These are phyloP conservation scores for Pithys albifrons DNA, from an alignment of 2,113 vertebrate genomes.

Conservation along the genomic window DNA sequence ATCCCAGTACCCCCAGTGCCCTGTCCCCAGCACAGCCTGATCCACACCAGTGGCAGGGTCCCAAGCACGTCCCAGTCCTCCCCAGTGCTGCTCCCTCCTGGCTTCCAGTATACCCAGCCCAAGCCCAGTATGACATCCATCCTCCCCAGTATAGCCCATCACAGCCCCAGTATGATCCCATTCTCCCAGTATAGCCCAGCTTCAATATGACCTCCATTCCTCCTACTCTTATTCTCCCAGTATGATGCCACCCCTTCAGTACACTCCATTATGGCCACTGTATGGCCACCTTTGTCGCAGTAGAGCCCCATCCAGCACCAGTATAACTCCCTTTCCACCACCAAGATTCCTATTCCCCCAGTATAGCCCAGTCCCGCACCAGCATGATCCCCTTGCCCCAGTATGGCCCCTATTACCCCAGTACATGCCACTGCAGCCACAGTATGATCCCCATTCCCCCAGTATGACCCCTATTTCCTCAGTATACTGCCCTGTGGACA, in stretches of 20 bases:
- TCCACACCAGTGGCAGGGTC: neutral
- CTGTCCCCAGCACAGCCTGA: neutral
- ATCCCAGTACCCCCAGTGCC: neutral
- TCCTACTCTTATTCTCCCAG: no score
- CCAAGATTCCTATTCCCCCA: neutral
- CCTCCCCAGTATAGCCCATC: neutral
- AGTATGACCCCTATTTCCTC: neutral
- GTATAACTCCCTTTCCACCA: neutral
- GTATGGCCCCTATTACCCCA: neutral
- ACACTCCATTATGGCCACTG: neutral
- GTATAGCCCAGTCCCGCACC: neutral
- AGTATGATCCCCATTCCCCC: neutral
- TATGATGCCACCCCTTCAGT: neutral
- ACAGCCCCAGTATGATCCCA: fast-evolving
- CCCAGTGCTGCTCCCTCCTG: neutral
- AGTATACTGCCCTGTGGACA: fast-evolving
- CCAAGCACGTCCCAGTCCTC: neutral
- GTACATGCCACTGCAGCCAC: fast-evolving
- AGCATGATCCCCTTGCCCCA: no score
- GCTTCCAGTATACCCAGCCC: neutral
- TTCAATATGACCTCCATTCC: fast-evolving
- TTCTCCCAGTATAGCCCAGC: neutral
- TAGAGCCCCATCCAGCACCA: neutral
- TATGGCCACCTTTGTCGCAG: neutral
- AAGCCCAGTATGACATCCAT: neutral